Evolutionary conservation across 2,888 invertebrate genomes (phyloP).

Genomic region (Synanthedon andrenaeformis): DNA sequence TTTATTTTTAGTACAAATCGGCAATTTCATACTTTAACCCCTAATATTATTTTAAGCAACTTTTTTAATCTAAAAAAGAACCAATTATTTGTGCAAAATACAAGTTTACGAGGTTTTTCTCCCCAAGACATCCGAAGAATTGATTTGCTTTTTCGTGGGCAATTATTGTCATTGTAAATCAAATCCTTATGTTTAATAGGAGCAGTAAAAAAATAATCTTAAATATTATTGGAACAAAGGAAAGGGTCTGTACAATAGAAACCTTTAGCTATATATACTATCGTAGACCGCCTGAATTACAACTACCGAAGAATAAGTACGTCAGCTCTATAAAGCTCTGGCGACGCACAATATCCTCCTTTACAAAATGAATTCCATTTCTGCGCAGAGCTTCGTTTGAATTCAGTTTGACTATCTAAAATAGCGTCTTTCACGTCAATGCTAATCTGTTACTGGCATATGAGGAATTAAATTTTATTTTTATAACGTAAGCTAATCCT

Average conservation of each 20-base stretch:
- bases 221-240: neutral
- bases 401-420: slow-evolving; percentile 36
- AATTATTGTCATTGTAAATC: too few species aligned
- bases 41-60: too few species aligned
- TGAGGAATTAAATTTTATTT: too few species aligned
- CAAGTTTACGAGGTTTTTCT: too few species aligned
- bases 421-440: slow-evolving; percentile 19
- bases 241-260: slow-evolving; percentile 30
- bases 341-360: slow-evolving; percentile 37
- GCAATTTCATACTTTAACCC: too few species aligned
- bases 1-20: too few species aligned
- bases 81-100: too few species aligned
- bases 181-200: too few species aligned
- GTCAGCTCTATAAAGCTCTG: slow-evolving; percentile 36
- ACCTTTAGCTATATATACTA: slow-evolving; percentile 25
- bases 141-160: too few species aligned
- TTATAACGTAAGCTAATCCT: too few species aligned
- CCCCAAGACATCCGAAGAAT: too few species aligned
- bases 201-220: neutral
- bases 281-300: slow-evolving; percentile 34
- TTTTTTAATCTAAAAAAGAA: too few species aligned
- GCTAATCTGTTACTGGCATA: neutral
- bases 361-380: slow-evolving; percentile 33
- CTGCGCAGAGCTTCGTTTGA: slow-evolving; percentile 30
- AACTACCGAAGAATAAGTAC: slow-evolving; percentile 16